Evolutionary conservation across 2,797 vertebrate genomes (phyloP), one percentile per base, ranked within the genome.

Genomic region (Semotilus atromaculatus): DNA sequence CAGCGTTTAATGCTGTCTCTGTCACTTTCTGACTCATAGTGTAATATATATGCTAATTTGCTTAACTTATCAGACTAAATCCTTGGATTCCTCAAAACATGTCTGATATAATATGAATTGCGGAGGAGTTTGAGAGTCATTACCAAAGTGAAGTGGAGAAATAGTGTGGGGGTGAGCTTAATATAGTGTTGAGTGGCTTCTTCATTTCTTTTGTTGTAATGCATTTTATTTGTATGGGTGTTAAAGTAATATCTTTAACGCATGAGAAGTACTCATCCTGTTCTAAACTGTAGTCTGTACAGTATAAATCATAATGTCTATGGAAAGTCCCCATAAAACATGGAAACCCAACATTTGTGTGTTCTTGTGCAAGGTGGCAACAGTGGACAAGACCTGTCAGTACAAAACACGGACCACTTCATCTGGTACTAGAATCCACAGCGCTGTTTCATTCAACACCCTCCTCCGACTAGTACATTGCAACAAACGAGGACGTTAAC

Each of bases 41-140:
- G 81, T 85, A 83, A 87, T 90, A 87, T 87, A 85, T 88, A 88
- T 87, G 88, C 71, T 88, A 89, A 88, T 88, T 83, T 75, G 45
- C 43, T 73, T 83, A 82, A 85, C 64, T 51, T 31, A 62, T 86
- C 79, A 71, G 62, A 51, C 70, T 87, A 82, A 60, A 88, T 79
- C 64, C 36, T 73, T 45, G 55, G 68, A 78, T 62, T 79, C 75
- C 26, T 86, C 84, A 58, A 83, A 86, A 82, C 73, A 72, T 64
- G 40, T 55, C 55, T 84, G 72, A 77, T 66, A 73, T 84, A 71
- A 85, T 36, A 80, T 86, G 75, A 80, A 82, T 70, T 53, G 55
- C 26, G 64, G 74, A 86, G 66, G 79, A 84, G 29, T 75, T 75
- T 68, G 64, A 64, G 77, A 53, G 58, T 83, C 82, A 79, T 81